These are phyloP conservation scores for Calameuta pallipes DNA, from an alignment of 2,888 invertebrate genomes.

Conservation along the genomic window DNA sequence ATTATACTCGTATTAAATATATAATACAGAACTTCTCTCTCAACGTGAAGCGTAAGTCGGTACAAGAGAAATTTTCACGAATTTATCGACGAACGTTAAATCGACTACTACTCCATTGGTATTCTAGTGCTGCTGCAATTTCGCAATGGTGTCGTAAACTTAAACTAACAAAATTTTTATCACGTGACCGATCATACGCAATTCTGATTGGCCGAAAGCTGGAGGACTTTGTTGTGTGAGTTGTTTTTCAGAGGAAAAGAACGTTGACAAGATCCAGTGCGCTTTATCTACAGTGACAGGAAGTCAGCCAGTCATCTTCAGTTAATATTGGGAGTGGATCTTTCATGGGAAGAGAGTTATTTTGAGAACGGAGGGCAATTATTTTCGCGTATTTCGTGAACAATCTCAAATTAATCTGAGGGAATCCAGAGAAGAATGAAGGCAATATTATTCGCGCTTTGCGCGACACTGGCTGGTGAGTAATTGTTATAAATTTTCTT, in stretches of 20 bases:
- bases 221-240: not conserved
- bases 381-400: not conserved
- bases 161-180: not conserved
- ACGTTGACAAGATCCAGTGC: not conserved
- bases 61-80: not conserved
- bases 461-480: conserved; percentile 67
- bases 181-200: not conserved
- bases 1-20: not conserved
- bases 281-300: conserved; percentile 7
- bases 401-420: not conserved
- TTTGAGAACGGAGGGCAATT: not conserved
- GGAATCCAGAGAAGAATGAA: conserved; percentile 56
- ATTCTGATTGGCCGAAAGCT: not conserved
- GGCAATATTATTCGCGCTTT: conserved; percentile 59
- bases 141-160: not conserved
- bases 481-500: conserved; percentile 20
- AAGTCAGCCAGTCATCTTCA: not conserved
- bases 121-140: not conserved
- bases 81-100: not conserved
- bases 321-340: not conserved
- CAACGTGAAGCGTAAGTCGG: not conserved
- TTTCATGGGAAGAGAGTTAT: not conserved
- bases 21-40: not conserved
- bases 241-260: not conserved
- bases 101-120: not conserved